These are phyloP conservation scores for Notechis scutatus DNA, from an alignment of 2,113 vertebrate species.

Conservation along the genomic window DNA sequence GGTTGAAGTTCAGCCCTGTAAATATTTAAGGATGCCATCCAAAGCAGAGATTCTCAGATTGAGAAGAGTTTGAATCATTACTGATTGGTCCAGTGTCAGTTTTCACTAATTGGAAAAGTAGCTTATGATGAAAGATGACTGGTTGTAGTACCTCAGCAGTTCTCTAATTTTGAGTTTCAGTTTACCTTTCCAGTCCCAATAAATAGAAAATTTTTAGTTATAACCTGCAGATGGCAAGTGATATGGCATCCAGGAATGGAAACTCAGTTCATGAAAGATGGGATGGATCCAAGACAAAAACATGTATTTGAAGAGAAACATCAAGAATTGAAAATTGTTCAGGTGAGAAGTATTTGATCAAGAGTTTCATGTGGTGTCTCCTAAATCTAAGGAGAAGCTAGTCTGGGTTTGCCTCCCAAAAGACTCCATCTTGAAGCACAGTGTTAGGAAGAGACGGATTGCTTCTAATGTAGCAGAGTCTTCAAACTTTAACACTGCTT, in stretches of 20 bases:
- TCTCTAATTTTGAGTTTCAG: background rate
- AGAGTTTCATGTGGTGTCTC: background rate
- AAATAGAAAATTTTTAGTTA: background rate
- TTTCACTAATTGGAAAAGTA: background rate
- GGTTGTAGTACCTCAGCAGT: background rate
- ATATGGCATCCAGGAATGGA: background rate
- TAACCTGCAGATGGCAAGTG: background rate
- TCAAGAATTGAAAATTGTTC: background rate
- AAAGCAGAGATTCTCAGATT: background rate
- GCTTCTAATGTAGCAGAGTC: background rate
- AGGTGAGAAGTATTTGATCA: background rate
- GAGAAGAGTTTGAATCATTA: background rate
- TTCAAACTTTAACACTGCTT: background rate
- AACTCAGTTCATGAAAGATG: background rate
- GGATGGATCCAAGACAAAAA: background rate
- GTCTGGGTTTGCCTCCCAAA: background rate
- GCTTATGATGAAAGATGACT: background rate
- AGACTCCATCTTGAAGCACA: background rate
- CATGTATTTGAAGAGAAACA: background rate
- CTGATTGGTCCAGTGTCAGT: background rate
- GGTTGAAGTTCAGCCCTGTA: background rate
- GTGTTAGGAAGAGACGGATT: background rate
- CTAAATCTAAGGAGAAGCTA: background rate
- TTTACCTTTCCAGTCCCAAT: background rate
- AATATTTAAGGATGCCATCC: background rate